phyloP scores from a whole-genome alignment of 2,113 vertebrate genomes.

The Entelurus aequoreus region DNA sequence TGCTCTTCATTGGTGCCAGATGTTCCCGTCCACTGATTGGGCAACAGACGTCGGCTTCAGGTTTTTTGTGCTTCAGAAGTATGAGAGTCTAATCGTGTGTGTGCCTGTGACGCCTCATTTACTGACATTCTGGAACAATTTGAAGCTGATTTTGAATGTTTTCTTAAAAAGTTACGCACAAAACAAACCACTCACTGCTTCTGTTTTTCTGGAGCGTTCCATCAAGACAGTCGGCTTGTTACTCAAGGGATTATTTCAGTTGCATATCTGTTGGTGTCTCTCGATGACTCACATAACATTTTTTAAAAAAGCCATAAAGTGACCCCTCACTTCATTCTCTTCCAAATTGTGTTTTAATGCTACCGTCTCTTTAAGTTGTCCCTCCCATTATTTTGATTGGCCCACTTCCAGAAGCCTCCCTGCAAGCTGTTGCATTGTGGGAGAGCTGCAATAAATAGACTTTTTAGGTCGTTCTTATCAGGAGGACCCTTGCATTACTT shows the following conservation, averaged over 20 bases:
- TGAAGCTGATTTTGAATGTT: conserved; percentile 7
- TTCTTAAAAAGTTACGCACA: conserved; percentile 11
- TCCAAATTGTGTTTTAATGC: background rate
- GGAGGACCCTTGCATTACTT: background rate
- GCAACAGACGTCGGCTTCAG: conserved; percentile 47
- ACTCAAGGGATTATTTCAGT: background rate
- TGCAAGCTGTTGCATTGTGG: background rate
- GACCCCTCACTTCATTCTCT: background rate
- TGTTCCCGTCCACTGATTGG: conserved; percentile 56
- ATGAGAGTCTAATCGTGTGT: background rate
- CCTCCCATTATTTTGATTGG: background rate
- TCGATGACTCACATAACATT: too few relatives aligned
- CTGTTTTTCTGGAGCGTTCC: conserved; percentile 20
- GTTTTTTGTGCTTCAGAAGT: conserved; percentile 30
- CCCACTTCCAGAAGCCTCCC: background rate
- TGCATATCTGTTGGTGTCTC: background rate
- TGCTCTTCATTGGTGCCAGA: conserved; percentile 44
- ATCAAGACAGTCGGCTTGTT: conserved; percentile 21
- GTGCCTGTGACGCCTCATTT: background rate
- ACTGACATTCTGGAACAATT: conserved; percentile 5
- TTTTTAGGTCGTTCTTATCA: background rate
- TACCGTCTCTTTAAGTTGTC: background rate
- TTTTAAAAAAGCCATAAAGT: background rate
- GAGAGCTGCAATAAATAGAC: background rate
- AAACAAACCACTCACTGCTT: conserved; percentile 1